These are phyloP conservation scores for Sebastes dallii DNA, from an alignment of 2,797 vertebrate genomes.

Conservation along the genomic window DNA sequence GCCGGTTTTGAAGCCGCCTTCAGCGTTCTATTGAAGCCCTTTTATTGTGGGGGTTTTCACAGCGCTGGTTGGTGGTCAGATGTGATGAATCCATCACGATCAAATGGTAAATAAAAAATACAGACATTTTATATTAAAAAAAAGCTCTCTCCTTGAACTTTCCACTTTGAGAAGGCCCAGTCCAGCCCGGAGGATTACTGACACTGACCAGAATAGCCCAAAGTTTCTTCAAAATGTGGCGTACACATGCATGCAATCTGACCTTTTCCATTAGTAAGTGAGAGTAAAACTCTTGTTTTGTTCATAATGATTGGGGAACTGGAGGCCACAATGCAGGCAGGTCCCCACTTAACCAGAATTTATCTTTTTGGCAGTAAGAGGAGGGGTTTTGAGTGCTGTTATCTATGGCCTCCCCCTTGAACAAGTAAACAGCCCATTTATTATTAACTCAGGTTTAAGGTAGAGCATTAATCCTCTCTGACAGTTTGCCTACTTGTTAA, in stretches of 20 bases:
- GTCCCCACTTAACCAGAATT: constrained; percentile 89
- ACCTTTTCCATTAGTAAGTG: constrained; percentile 82
- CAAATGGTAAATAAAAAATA: neutral
- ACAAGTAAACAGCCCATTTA: constrained; percentile 91
- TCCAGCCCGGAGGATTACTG: constrained; percentile 6
- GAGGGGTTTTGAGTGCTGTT: constrained; percentile 84
- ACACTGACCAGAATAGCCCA: constrained; percentile 26
- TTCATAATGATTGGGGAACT: constrained; percentile 83
- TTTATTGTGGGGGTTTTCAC: constrained; percentile 20
- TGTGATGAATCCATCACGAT: constrained; percentile 23
- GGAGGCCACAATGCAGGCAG: constrained; percentile 82
- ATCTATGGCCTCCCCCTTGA: constrained; percentile 88
- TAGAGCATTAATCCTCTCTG: constrained; percentile 88
- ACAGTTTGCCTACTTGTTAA: constrained; percentile 89
- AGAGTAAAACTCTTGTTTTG: constrained; percentile 84
- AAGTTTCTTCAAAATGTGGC: constrained; percentile 51
- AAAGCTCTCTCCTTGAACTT: constrained; percentile 17
- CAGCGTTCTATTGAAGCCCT: constrained; percentile 53
- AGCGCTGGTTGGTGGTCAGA: constrained; percentile 49
- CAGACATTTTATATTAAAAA: no score
- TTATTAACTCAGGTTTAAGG: constrained; percentile 91
- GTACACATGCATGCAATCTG: constrained; percentile 59
- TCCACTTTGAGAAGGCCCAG: constrained; percentile 26
- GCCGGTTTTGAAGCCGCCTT: constrained; percentile 64
- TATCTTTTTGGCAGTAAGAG: constrained; percentile 88